A percentile compares a stretch with the other conserved stretches of the same genome.
Evolutionary conservation across 2,113 vertebrate species (phyloP).

Genomic region (Ranitomeya imitator): DNA sequence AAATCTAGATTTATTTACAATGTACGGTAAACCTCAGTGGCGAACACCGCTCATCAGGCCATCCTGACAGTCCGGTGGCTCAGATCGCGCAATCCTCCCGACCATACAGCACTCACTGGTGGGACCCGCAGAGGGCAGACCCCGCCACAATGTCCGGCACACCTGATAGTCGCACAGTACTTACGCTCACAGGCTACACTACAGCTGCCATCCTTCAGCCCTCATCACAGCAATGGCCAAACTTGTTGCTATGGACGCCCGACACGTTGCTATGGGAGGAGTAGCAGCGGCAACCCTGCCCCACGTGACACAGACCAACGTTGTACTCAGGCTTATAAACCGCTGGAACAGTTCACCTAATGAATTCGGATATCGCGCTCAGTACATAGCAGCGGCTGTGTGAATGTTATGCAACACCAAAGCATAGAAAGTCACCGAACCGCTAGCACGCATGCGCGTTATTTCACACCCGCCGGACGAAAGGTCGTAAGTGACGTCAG

Average conservation of each 20-base stretch:
- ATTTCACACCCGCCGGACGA: not conserved
- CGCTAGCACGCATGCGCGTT: constrained; percentile 29
- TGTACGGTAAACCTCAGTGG: no score
- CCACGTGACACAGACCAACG: not conserved
- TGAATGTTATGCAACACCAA: not conserved
- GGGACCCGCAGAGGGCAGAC: no score
- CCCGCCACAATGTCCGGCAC: no score
- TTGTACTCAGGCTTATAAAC: not conserved
- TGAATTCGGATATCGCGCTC: not conserved
- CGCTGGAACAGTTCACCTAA: not conserved
- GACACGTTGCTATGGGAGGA: not conserved
- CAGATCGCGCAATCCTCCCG: no score
- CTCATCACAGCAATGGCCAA: no score
- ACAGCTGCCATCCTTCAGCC: no score
- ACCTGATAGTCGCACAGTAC: no score
- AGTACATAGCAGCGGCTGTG: not conserved
- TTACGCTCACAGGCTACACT: no score
- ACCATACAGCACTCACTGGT: no score
- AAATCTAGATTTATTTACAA: no score
- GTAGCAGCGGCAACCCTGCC: not conserved
- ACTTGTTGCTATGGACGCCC: constrained; percentile 20
- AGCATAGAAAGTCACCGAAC: not conserved
- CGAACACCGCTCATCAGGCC: no score
- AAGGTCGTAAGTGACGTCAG: not conserved
- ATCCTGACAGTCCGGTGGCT: no score